phyloP scores from a whole-genome alignment of 2,888 invertebrate genomes.

The Pemphredon lugubris region DNA sequence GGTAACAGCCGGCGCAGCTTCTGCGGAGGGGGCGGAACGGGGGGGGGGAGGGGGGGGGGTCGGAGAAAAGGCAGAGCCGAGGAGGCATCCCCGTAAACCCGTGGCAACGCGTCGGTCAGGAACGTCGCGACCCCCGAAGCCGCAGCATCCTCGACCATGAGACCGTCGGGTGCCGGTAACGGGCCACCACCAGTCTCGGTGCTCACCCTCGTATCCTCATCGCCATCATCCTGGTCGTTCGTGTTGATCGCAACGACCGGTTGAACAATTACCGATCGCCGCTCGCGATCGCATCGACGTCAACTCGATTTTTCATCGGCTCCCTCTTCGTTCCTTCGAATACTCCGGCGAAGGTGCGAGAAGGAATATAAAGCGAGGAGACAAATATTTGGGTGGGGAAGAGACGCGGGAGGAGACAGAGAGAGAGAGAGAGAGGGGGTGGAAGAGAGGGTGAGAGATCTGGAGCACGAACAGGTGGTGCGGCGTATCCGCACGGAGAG shows the following conservation, averaged over 20 bases:
- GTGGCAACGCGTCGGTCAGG: conserved; percentile 58
- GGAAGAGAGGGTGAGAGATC: conserved; percentile 37
- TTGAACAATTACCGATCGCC: no score
- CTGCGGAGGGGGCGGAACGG: conserved; percentile 49
- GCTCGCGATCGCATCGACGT: no score
- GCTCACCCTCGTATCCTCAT: conserved; percentile 2
- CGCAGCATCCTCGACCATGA: conserved; percentile 66
- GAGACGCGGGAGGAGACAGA: background rate
- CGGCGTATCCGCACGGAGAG: conserved; percentile 30
- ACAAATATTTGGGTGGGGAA: background rate
- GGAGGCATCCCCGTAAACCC: conserved; percentile 36
- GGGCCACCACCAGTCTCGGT: conserved; percentile 40
- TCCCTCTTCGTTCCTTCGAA: no score
- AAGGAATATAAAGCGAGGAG: background rate
- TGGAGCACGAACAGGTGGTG: conserved; percentile 57
- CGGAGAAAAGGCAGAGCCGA: conserved; percentile 48
- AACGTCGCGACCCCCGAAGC: conserved; percentile 68
- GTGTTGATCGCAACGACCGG: background rate
- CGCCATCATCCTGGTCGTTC: background rate
- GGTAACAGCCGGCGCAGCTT: conserved; percentile 40
- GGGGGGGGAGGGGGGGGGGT: conserved; percentile 47
- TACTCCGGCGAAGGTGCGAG: no score
- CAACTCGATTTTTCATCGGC: no score
- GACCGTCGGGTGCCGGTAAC: conserved; percentile 59
- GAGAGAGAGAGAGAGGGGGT: conserved; percentile 1